Evolutionary conservation across 2,888 invertebrate species (phyloP).

Genomic region (Apodemia hepburni): DNA sequence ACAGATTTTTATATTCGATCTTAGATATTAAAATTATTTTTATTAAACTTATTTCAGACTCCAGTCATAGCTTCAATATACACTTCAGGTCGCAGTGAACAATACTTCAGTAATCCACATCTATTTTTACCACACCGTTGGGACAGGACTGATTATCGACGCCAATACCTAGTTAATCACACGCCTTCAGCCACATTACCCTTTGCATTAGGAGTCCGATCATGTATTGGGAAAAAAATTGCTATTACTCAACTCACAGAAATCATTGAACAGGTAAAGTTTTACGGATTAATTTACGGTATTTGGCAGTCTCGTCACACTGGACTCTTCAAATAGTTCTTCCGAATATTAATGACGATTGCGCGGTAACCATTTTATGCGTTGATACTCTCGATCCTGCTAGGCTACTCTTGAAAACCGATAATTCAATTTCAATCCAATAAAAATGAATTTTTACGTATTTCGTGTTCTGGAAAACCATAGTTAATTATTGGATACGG

Average conservation of each 20-base stretch:
- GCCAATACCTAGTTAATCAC: constrained; percentile 65
- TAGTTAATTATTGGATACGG: too few species aligned
- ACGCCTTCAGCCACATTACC: constrained; percentile 86
- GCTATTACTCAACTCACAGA: constrained; percentile 88
- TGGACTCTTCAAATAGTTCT: too few species aligned
- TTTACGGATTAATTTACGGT: too few species aligned
- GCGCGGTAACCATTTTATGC: too few species aligned
- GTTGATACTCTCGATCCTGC: too few species aligned
- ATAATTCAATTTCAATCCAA: too few species aligned
- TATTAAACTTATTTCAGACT: constrained; percentile 76
- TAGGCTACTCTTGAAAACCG: too few species aligned
- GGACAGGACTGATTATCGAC: constrained; percentile 78
- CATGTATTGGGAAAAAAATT: constrained; percentile 91
- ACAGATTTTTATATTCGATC: too few species aligned
- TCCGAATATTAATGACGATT: too few species aligned
- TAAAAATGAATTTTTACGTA: too few species aligned
- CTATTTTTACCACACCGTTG: constrained; percentile 89
- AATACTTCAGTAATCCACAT: constrained; percentile 84
- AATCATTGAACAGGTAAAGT: constrained; percentile 78
- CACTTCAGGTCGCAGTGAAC: constrained; percentile 87
- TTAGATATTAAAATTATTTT: background rate
- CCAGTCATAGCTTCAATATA: constrained; percentile 91
- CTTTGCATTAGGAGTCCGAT: constrained; percentile 90
- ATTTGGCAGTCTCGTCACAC: too few species aligned
- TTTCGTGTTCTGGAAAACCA: too few species aligned